Evolutionary conservation across 2,888 invertebrate species (phyloP).

Genomic region (Tubiluchus corallicola): DNA sequence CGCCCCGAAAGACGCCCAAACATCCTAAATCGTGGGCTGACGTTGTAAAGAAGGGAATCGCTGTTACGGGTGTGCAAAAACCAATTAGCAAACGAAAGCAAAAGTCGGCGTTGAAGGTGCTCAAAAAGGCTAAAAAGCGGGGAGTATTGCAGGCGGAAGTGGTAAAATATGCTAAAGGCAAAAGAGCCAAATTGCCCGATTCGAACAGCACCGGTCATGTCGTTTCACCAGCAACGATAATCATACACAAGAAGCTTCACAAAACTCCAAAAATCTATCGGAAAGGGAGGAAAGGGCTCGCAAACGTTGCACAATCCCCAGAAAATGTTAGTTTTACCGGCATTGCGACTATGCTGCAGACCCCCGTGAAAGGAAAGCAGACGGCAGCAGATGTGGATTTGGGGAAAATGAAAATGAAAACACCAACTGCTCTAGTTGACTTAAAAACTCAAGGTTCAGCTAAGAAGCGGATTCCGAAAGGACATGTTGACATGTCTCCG

Average conservation of each 20-base stretch:
- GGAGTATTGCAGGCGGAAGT: not conserved
- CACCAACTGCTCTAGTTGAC: no score
- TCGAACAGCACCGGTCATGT: not conserved
- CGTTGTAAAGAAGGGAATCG: not conserved
- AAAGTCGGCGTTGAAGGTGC: not conserved
- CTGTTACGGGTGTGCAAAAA: not conserved
- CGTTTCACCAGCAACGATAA: not conserved
- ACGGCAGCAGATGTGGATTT: no score
- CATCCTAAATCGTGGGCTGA: not conserved
- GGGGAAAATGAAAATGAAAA: no score
- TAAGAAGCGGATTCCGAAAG: not conserved
- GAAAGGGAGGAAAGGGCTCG: not conserved
- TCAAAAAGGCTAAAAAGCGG: not conserved
- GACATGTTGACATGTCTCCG: not conserved
- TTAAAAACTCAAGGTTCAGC: conserved; percentile 1
- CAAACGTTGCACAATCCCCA: not conserved
- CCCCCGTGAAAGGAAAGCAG: not conserved
- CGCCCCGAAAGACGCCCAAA: no score
- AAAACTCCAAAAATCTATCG: not conserved
- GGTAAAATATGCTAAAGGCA: not conserved
- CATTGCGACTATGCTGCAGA: not conserved
- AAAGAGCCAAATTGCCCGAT: not conserved
- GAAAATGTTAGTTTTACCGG: not conserved
- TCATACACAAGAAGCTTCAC: not conserved
- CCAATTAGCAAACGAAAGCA: not conserved